Conservation (phyloP, 2,113 vertebrate genomes). For the Fulmarus glacialis region DNA sequence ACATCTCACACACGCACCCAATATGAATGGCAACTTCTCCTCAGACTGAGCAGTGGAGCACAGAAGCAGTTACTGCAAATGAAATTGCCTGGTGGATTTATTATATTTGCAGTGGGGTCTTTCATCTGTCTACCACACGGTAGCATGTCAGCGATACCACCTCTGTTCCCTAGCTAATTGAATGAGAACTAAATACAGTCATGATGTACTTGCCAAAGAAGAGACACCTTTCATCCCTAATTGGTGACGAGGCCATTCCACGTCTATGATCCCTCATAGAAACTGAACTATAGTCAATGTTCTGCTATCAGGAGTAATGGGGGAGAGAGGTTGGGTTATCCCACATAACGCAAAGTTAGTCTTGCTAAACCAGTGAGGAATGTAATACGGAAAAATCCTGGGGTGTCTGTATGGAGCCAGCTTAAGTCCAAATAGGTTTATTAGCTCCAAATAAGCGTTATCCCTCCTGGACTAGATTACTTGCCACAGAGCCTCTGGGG, state of each 20-base stretch:
- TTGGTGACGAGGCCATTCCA: not conserved
- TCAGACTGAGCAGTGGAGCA: not conserved
- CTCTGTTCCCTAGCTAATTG: not conserved
- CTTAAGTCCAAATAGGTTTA: not conserved
- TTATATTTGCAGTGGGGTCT: not conserved
- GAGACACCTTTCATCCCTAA: not conserved
- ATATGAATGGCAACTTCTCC: not conserved
- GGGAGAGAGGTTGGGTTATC: not conserved
- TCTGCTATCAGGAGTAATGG: not conserved
- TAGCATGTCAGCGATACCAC: not conserved
- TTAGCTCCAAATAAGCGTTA: not conserved
- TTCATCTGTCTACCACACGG: not conserved
- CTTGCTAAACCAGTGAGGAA: not conserved
- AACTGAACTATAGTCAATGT: not conserved
- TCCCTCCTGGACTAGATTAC: not conserved
- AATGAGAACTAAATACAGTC: not conserved
- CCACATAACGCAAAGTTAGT: not conserved
- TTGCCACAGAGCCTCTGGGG: not conserved
- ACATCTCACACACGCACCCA: not conserved
- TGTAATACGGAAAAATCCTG: not conserved
- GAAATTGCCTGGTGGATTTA: not conserved
- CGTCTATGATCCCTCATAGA: not conserved
- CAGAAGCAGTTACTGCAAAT: not conserved
- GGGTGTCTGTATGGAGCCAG: not conserved
- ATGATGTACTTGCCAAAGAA: not conserved